phyloP scores from a whole-genome alignment of 2,113 vertebrate species.

The Colossoma macropomum region DNA sequence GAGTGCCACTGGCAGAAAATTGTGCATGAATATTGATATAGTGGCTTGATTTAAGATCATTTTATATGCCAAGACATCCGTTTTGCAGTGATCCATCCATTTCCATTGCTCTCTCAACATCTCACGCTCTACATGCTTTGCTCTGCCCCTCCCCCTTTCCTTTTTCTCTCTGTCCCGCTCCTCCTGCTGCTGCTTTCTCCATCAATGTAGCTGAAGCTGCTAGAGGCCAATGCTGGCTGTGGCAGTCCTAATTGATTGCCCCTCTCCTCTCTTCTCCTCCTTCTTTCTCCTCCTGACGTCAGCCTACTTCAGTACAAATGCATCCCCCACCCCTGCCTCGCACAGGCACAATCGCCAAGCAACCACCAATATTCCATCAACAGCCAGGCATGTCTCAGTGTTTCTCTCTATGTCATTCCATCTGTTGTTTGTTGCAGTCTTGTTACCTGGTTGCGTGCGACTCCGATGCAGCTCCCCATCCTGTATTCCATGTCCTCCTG shows the following conservation, averaged over 20 bases:
- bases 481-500: conserved; percentile 83
- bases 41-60: too few relatives aligned
- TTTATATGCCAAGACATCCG: too few relatives aligned
- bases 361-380: conserved; percentile 1
- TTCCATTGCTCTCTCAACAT: conserved; percentile 1
- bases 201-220: conserved; percentile 22
- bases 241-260: conserved; percentile 11
- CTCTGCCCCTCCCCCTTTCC: conserved; percentile 44
- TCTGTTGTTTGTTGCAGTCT: background rate
- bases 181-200: conserved; percentile 10
- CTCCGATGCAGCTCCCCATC: conserved; percentile 83
- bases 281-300: conserved; percentile 50
- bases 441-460: conserved; percentile 75
- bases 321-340: conserved; percentile 39
- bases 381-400: background rate
- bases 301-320: conserved; percentile 18
- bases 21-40: too few relatives aligned
- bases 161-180: conserved; percentile 13
- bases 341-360: conserved; percentile 19
- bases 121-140: conserved; percentile 38
- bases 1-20: too few relatives aligned
- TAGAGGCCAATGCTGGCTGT: conserved; percentile 25
- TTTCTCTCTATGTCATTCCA: background rate
- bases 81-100: background rate
- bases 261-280: background rate